phyloP scores from a whole-genome alignment of 2,888 invertebrate genomes.

The Entomobrya proxima region DNA sequence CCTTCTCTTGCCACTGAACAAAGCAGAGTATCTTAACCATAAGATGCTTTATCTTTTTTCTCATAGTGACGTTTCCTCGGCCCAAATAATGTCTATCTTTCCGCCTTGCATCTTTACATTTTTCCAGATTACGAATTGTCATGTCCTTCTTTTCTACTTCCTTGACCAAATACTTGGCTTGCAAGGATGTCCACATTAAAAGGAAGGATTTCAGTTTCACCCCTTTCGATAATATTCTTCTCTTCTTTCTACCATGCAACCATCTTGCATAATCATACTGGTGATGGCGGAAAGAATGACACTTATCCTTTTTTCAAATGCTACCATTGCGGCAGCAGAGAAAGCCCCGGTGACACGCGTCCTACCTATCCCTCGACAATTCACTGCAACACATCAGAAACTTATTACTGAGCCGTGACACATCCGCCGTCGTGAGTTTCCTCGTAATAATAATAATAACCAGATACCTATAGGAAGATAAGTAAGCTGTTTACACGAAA shows the following conservation, averaged over 20 bases:
- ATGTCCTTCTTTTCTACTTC: background rate
- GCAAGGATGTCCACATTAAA: background rate
- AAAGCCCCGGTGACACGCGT: background rate
- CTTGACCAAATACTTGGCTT: conserved; percentile 39
- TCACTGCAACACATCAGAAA: conserved; percentile 28
- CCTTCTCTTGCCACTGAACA: background rate
- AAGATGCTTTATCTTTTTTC: background rate
- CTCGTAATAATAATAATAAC: background rate
- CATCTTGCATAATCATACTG: conserved; percentile 21
- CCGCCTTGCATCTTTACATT: conserved; percentile 4
- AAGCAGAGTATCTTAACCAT: too few relatives aligned
- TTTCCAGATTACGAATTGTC: conserved; percentile 2
- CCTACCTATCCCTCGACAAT: too few relatives aligned
- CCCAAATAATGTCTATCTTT: conserved; percentile 9
- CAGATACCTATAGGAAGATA: background rate
- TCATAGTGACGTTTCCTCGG: background rate
- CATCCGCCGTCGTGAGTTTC: background rate
- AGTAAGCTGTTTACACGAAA: background rate
- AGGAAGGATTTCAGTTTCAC: conserved; percentile 5
- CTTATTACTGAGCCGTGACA: conserved; percentile 46
- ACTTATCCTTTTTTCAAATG: conserved; percentile 49
- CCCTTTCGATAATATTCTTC: background rate
- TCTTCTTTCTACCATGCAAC: background rate
- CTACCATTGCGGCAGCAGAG: conserved; percentile 11
- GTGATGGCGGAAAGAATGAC: conserved; percentile 55